A percentile compares a stretch with the other conserved stretches of the same genome.
phyloP scores from a whole-genome alignment of 2,888 invertebrate genomes.

The Tachina lurida region DNA sequence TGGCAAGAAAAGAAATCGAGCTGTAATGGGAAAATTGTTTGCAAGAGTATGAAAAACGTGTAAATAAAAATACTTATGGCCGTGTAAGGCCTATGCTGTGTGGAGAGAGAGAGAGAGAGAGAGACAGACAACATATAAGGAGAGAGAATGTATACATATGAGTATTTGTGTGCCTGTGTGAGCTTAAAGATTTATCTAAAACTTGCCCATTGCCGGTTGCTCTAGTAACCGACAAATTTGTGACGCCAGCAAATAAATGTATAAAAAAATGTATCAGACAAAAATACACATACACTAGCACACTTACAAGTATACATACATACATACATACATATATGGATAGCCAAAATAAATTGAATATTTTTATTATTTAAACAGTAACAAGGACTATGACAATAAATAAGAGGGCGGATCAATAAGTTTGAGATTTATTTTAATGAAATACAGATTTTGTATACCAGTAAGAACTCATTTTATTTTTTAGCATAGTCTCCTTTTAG shows the following conservation, averaged over 20 bases:
- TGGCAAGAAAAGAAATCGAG: constrained; percentile 31
- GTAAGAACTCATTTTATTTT: too few relatives aligned
- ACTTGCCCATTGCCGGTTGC: constrained; percentile 57
- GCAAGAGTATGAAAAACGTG: background rate
- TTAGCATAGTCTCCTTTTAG: too few relatives aligned
- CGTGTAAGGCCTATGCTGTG: background rate
- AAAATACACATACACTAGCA: background rate
- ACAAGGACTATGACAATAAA: background rate
- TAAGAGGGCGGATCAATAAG: background rate
- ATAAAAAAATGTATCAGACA: background rate
- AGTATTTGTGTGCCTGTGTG: background rate
- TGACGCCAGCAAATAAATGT: constrained; percentile 55
- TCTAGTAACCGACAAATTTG: constrained; percentile 65
- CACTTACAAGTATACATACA: background rate
- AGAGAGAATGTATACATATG: background rate
- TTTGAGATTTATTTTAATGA: background rate
- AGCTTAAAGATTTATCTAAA: constrained; percentile 61
- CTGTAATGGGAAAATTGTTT: background rate
- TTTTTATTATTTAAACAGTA: background rate
- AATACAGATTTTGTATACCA: background rate
- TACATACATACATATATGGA: background rate
- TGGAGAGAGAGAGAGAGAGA: background rate
- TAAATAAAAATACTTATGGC: background rate
- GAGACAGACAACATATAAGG: background rate
- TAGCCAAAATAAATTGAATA: constrained; percentile 11